A percentile compares a stretch with the other conserved stretches of the same genome.
phyloP scores from a whole-genome alignment of 2,113 vertebrate species.

The Eptesicus fuscus region DNA sequence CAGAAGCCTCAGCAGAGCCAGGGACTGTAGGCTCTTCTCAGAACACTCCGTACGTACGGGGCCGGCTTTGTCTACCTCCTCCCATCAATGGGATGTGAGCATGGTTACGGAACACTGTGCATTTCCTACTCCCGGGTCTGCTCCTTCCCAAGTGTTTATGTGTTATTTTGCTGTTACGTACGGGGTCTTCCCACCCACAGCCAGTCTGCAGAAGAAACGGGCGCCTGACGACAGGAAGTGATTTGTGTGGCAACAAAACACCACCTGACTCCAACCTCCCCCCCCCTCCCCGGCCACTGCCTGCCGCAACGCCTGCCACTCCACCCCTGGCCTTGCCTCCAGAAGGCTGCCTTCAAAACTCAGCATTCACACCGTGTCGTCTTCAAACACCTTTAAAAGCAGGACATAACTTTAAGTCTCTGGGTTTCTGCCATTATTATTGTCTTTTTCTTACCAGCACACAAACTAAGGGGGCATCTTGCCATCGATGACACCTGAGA shows the following conservation, averaged over 20 bases:
- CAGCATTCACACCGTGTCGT: background rate
- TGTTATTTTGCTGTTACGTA: background rate
- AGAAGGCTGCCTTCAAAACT: background rate
- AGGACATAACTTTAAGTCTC: background rate
- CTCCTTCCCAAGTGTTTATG: background rate
- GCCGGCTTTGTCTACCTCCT: background rate
- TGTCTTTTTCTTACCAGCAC: background rate
- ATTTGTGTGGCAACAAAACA: background rate
- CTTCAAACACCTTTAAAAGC: background rate
- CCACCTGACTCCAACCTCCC: background rate
- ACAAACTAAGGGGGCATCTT: background rate
- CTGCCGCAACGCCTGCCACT: background rate
- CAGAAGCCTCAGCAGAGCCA: background rate
- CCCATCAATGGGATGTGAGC: background rate
- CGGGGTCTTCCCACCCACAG: background rate
- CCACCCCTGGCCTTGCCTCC: background rate
- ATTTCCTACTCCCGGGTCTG: background rate
- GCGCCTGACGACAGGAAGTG: background rate
- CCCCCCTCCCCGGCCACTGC: background rate
- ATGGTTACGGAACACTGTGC: no score
- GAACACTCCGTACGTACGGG: fast-evolving
- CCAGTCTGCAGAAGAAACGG: background rate
- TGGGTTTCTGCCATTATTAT: background rate
- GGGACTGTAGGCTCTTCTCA: background rate
- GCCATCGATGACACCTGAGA: background rate